phyloP scores from a whole-genome alignment of 2,888 invertebrate species.

The Abrostola triplasia region DNA sequence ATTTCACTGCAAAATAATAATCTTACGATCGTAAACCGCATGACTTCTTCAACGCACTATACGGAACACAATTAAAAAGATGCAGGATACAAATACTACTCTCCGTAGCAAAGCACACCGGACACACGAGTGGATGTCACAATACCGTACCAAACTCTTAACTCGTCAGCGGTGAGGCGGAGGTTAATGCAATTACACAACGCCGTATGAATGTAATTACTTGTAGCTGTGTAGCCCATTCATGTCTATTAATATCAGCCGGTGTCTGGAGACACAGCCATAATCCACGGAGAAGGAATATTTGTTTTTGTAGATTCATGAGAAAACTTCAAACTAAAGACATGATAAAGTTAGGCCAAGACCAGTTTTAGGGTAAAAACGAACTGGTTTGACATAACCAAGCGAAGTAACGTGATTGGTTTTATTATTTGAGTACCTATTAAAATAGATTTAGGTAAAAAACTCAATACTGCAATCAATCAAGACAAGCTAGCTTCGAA shows the following conservation, averaged over 20 bases:
- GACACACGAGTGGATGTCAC: background rate
- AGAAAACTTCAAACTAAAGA: background rate
- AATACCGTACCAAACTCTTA: background rate
- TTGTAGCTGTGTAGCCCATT: conserved; percentile 66
- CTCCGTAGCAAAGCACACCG: too few species aligned
- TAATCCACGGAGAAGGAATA: conserved; percentile 23
- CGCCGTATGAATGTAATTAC: conserved; percentile 71
- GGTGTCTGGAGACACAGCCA: conserved; percentile 56
- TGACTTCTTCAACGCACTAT: too few species aligned
- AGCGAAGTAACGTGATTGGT: too few species aligned
- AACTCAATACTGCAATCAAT: conserved; percentile 1
- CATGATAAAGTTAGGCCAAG: background rate
- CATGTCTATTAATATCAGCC: conserved; percentile 70
- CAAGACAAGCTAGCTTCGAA: conserved; percentile 4
- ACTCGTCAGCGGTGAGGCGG: conserved; percentile 16
- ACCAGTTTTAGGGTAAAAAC: background rate
- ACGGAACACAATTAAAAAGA: too few species aligned
- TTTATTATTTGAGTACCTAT: too few species aligned
- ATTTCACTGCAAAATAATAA: too few species aligned
- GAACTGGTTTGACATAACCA: background rate
- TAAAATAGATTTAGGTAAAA: background rate
- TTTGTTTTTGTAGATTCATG: too few species aligned
- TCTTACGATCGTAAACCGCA: too few species aligned
- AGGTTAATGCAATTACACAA: conserved; percentile 66
- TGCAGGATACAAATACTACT: too few species aligned